Evolutionary conservation across 2,113 vertebrate genomes (phyloP).

Genomic region (Sapajus apella): DNA sequence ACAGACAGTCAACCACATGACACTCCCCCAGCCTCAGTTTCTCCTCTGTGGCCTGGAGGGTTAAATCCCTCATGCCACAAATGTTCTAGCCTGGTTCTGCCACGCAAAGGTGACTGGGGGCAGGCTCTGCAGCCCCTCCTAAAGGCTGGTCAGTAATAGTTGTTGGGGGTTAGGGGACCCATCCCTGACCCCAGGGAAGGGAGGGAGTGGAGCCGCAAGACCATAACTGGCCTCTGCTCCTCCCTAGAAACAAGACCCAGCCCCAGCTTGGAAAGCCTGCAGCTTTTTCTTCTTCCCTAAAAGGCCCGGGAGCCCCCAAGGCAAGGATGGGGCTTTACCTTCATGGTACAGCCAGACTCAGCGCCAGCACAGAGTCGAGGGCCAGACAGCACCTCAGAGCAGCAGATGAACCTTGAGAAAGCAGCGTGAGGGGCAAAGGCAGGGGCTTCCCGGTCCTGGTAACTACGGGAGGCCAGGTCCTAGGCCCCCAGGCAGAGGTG

Average conservation of each 20-base stretch:
- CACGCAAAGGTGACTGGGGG: no score
- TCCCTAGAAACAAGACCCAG: neutral
- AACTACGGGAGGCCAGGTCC: no score
- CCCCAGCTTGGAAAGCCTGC: neutral
- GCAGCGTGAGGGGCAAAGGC: neutral
- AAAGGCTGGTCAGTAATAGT: neutral
- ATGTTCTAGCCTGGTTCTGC: neutral
- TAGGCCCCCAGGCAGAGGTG: no score
- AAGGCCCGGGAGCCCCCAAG: neutral
- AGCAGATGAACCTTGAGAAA: no score
- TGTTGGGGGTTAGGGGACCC: no score
- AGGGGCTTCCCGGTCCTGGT: no score
- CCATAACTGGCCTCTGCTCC: neutral
- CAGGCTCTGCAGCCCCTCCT: neutral
- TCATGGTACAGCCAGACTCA: neutral
- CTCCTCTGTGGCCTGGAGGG: neutral
- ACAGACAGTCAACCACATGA: fast-evolving
- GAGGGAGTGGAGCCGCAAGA: neutral
- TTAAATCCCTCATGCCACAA: neutral
- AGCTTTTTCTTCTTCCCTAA: neutral
- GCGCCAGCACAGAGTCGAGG: no score
- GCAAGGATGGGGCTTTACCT: neutral
- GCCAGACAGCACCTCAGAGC: no score
- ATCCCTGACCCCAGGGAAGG: neutral
- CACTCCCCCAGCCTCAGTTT: neutral